Conservation (phyloP, 2,797 vertebrate genomes). For the Leuciscus waleckii region DNA sequence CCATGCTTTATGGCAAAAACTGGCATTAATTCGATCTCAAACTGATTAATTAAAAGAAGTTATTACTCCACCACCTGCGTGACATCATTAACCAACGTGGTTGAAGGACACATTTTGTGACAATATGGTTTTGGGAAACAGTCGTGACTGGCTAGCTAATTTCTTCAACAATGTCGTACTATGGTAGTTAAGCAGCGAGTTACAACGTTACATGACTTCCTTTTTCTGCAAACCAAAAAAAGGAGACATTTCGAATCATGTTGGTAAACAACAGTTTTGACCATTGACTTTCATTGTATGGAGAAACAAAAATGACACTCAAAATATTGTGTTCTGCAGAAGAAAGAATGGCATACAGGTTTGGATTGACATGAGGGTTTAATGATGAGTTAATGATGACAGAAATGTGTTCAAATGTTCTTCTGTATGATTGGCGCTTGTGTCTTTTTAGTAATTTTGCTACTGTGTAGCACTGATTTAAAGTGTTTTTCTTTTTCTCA, state of each 20-base stretch:
- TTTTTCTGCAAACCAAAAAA: not conserved
- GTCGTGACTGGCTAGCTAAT: not conserved
- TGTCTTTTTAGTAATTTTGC: conserved; percentile 65
- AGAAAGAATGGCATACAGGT: not conserved
- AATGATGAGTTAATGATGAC: not conserved
- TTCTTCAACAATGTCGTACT: not conserved
- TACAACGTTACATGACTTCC: not conserved
- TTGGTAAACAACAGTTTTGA: not conserved
- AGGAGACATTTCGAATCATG: not conserved
- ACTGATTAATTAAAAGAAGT: not conserved
- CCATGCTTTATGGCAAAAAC: not conserved
- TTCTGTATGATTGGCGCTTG: conserved; percentile 12
- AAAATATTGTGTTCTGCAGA: not conserved
- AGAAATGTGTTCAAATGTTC: not conserved
- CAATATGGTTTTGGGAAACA: not conserved
- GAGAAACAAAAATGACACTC: not conserved
- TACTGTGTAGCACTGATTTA: conserved; percentile 85
- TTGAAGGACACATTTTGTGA: not conserved
- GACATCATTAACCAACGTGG: not conserved
- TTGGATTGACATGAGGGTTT: not conserved
- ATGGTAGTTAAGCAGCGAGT: not conserved
- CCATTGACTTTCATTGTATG: not conserved
- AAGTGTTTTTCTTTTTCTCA: conserved; percentile 66
- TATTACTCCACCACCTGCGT: not conserved
- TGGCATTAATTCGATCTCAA: not conserved